phyloP scores from a whole-genome alignment of 64 coral and sea anemone species.

The Montipora foliosa region DNA sequence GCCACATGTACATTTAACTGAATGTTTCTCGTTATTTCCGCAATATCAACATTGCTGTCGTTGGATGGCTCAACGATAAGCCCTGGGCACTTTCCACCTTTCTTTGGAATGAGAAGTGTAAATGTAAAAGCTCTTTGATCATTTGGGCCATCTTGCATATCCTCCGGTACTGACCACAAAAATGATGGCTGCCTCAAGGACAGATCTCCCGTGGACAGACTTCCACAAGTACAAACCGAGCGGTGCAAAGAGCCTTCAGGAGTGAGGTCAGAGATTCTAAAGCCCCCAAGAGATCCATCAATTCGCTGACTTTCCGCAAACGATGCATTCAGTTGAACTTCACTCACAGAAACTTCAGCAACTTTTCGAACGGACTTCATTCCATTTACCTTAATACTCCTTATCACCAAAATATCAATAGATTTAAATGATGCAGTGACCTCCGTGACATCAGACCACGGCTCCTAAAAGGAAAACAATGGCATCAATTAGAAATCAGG shows the following conservation, averaged over 20 bases:
- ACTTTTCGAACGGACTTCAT: conserved; percentile 83
- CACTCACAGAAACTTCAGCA: conserved; percentile 88
- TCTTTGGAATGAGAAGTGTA: conserved; percentile 78
- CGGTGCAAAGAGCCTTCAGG: conserved; percentile 91
- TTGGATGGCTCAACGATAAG: conserved; percentile 43
- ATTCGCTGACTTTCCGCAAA: conserved; percentile 81
- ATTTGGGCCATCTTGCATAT: conserved; percentile 54
- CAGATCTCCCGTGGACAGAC: conserved; percentile 34
- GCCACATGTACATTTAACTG: conserved; percentile 86
- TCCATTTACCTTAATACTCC: conserved; percentile 66
- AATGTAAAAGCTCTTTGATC: conserved; percentile 90
- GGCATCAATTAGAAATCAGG: neutral
- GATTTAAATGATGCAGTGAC: conserved; percentile 89
- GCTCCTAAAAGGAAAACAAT: conserved; percentile 33
- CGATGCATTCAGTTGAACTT: conserved; percentile 80
- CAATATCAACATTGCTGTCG: conserved; percentile 47
- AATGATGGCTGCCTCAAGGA: conserved; percentile 53
- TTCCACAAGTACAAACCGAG: conserved; percentile 84
- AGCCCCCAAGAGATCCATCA: conserved; percentile 91
- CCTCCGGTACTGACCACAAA: conserved; percentile 73
- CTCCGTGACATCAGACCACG: conserved; percentile 55
- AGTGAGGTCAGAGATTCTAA: conserved; percentile 91
- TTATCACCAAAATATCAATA: conserved; percentile 82
- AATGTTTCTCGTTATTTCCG: conserved; percentile 82
- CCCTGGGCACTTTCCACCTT: conserved; percentile 52